A percentile compares a stretch with the other conserved stretches of the same genome.
Conservation (phyloP, 2,888 invertebrate species). For the Trissoscelio sp. region DNA sequence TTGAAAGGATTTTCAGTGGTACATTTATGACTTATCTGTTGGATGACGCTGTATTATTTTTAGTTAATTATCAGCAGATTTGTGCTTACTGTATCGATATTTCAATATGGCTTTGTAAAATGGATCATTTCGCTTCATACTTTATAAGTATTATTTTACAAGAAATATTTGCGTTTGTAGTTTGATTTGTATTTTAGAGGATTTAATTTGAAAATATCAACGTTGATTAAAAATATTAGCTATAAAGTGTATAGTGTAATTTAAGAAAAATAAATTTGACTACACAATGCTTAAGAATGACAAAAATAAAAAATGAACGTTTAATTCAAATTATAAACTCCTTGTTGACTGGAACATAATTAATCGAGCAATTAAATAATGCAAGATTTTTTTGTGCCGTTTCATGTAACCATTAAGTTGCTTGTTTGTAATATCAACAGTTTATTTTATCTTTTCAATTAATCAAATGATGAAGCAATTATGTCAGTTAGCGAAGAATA, state of each 20-base stretch:
- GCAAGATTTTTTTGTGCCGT: background rate
- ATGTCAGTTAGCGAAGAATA: background rate
- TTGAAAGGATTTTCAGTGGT: background rate
- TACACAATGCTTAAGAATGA: too few species aligned
- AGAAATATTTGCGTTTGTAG: too few species aligned
- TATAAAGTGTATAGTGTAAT: too few species aligned
- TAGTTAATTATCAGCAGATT: background rate
- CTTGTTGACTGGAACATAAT: background rate
- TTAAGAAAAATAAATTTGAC: too few species aligned
- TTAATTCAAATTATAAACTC: background rate
- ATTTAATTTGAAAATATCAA: too few species aligned
- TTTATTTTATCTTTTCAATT: background rate
- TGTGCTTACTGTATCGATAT: background rate
- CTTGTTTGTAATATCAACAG: background rate
- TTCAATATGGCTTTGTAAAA: too few species aligned
- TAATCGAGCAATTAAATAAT: background rate
- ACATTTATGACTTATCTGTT: background rate
- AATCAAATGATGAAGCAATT: slow-evolving; percentile 2
- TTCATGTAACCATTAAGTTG: background rate
- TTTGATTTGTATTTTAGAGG: too few species aligned
- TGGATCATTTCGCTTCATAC: too few species aligned
- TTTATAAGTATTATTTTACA: too few species aligned
- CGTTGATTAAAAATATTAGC: too few species aligned
- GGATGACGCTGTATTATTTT: background rate
- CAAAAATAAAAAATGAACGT: too few species aligned